phyloP scores from a whole-genome alignment of 2,113 vertebrate species.

The Narcine bancroftii region DNA sequence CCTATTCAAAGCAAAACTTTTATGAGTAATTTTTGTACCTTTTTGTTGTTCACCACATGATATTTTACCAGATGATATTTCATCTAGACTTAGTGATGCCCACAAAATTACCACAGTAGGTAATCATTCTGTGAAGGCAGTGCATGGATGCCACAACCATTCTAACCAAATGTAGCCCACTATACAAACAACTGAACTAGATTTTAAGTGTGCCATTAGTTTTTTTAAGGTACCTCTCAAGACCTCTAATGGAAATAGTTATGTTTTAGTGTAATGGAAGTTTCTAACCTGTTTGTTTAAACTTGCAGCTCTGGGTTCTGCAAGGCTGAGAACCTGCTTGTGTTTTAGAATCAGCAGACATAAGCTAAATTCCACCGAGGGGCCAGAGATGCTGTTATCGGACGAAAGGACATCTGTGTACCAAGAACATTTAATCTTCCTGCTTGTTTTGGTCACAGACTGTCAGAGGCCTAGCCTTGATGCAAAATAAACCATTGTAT shows the following conservation, averaged over 20 bases:
- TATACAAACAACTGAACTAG: not conserved
- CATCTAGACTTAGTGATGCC: not conserved
- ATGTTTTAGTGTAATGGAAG: too few relatives aligned
- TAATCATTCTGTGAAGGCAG: not conserved
- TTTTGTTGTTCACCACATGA: not conserved
- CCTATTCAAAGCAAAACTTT: not conserved
- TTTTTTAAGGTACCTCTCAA: not conserved
- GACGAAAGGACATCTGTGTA: too few relatives aligned
- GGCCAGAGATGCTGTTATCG: too few relatives aligned
- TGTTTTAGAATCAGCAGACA: too few relatives aligned
- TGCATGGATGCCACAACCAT: not conserved
- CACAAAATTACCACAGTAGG: not conserved
- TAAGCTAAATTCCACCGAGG: too few relatives aligned
- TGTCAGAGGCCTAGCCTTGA: too few relatives aligned
- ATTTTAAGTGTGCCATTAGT: not conserved
- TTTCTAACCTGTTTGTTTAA: too few relatives aligned
- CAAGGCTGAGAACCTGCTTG: too few relatives aligned
- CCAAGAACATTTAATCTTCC: too few relatives aligned
- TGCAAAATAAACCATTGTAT: too few relatives aligned
- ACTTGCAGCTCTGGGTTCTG: too few relatives aligned
- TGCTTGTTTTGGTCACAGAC: too few relatives aligned
- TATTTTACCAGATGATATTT: not conserved
- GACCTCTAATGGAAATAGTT: not conserved
- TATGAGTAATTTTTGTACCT: not conserved
- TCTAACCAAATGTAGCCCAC: not conserved